phyloP scores from a whole-genome alignment of 2,797 vertebrate genomes.

The Takifugu rubripes region DNA sequence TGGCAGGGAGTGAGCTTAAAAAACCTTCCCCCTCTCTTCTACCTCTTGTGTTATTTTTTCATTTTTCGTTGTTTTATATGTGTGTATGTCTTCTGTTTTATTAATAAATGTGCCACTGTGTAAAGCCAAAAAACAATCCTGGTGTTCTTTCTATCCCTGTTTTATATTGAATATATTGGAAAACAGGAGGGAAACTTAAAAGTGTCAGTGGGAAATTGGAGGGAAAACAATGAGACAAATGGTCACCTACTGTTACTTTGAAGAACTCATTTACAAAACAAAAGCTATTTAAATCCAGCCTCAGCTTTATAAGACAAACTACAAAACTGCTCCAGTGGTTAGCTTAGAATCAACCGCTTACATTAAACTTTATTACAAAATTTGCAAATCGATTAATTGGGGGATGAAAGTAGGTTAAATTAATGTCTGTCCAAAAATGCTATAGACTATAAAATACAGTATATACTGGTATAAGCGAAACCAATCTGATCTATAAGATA shows the following conservation, averaged over 20 bases:
- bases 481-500: too few relatives aligned
- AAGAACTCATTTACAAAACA: constrained; percentile 67
- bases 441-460: too few relatives aligned
- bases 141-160: constrained; percentile 1
- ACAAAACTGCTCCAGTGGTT: constrained; percentile 5
- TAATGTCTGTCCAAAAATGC: too few relatives aligned
- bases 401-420: too few relatives aligned
- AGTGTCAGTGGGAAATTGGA: constrained; percentile 56
- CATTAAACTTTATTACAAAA: background rate
- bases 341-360: constrained; percentile 14
- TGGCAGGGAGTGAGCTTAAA: background rate
- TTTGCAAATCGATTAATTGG: too few relatives aligned
- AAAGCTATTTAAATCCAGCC: constrained; percentile 58
- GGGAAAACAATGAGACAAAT: constrained; percentile 65
- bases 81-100: constrained; percentile 13
- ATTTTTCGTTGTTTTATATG: background rate
- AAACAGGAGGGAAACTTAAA: constrained; percentile 1
- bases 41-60: constrained; percentile 11
- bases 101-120: constrained; percentile 41
- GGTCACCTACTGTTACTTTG: constrained; percentile 67
- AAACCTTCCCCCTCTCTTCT: constrained; percentile 2
- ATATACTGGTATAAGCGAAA: too few relatives aligned
- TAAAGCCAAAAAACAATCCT: background rate
- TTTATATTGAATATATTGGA: background rate
- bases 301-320: constrained; percentile 5